Conservation (phyloP, 2,888 invertebrate species). For the Dromius quadrimaculatus region DNA sequence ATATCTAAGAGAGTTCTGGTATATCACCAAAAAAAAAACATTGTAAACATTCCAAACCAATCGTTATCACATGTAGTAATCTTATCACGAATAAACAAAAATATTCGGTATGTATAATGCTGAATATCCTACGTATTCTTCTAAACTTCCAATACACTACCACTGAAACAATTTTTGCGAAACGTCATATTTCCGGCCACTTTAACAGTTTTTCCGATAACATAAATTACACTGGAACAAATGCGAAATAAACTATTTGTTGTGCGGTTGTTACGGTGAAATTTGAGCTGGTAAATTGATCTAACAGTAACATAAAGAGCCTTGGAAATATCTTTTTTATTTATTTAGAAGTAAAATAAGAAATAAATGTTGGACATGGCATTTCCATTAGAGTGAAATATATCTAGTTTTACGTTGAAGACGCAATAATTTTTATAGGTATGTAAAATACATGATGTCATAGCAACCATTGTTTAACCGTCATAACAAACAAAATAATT, state of each 20-base stretch:
- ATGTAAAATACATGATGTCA: conserved; percentile 14
- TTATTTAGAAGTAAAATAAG: conserved; percentile 26
- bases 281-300: conserved; percentile 16
- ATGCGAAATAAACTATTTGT: neutral
- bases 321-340: conserved; percentile 20
- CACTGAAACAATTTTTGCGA: too few species aligned
- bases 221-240: too few species aligned
- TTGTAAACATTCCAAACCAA: too few species aligned
- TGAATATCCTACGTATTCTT: too few species aligned
- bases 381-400: conserved; percentile 25
- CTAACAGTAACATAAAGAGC: conserved; percentile 6
- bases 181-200: too few species aligned
- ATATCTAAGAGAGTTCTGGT: too few species aligned
- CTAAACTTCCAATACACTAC: too few species aligned
- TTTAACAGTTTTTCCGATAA: too few species aligned
- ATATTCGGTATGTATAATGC: too few species aligned
- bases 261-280: neutral
- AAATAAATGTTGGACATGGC: conserved; percentile 13
- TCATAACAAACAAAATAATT: neutral
- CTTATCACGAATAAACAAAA: too few species aligned
- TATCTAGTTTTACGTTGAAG: neutral
- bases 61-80: too few species aligned
- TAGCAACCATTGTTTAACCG: neutral
- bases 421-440: conserved; percentile 18
- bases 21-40: too few species aligned